Conservation (phyloP, 2,797 vertebrate genomes). For the Borostomias antarcticus region DNA sequence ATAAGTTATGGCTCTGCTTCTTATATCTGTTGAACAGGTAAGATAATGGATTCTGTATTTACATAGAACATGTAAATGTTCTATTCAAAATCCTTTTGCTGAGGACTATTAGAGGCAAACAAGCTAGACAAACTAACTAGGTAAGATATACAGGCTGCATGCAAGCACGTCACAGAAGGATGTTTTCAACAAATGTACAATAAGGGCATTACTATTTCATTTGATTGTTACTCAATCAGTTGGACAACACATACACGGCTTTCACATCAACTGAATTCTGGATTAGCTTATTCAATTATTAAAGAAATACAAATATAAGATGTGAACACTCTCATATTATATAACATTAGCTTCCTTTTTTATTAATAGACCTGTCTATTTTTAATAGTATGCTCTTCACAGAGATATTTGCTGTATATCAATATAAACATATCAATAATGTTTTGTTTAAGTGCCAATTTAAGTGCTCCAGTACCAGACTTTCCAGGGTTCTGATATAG, state of each 20-base stretch:
- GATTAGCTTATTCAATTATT: slow-evolving; percentile 73
- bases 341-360: slow-evolving; percentile 53
- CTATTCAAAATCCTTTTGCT: slow-evolving; percentile 39
- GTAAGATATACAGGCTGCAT: slow-evolving; percentile 73
- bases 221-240: slow-evolving; percentile 64
- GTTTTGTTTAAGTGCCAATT: slow-evolving; percentile 63
- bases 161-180: slow-evolving; percentile 71
- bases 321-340: slow-evolving; percentile 50
- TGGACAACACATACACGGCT: slow-evolving; percentile 56
- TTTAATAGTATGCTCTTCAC: slow-evolving; percentile 42
- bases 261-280: slow-evolving; percentile 58
- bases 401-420: slow-evolving; percentile 22
- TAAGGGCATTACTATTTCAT: slow-evolving; percentile 67
- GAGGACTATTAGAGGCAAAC: slow-evolving; percentile 56
- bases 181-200: slow-evolving; percentile 73
- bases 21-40: slow-evolving; percentile 21
- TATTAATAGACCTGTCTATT: slow-evolving; percentile 17
- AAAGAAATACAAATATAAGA: slow-evolving; percentile 57
- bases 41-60: slow-evolving; percentile 45
- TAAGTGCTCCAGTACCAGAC: slow-evolving; percentile 73
- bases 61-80: slow-evolving; percentile 42
- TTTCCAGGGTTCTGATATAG: slow-evolving; percentile 52
- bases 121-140: slow-evolving; percentile 68
- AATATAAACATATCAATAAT: slow-evolving; percentile 27
- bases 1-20: slow-evolving; percentile 26